Evolutionary conservation across 1,140 invertebrate species (phyloP).

Genomic region (Heliconius hewitsoni): DNA sequence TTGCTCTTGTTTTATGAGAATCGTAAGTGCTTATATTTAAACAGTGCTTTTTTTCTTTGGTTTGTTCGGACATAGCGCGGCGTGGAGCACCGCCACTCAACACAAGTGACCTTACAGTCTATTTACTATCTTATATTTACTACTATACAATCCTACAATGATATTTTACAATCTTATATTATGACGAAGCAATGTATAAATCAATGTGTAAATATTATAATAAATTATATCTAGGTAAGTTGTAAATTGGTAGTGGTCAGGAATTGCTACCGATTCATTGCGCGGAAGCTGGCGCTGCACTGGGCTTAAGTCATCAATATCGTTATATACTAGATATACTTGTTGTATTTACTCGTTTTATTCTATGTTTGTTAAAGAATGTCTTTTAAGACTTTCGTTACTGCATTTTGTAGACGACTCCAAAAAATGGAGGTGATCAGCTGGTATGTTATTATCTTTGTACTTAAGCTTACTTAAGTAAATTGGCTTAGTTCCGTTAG

Average conservation of each 20-base stretch:
- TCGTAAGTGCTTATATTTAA: background rate
- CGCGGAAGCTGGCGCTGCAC: constrained; percentile 49
- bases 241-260: constrained; percentile 29
- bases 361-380: background rate
- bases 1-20: constrained; percentile 11
- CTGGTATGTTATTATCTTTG: no score
- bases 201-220: constrained; percentile 19
- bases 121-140: no score
- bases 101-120: no score
- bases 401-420: no score
- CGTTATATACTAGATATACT: constrained; percentile 50
- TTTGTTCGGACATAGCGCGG: background rate
- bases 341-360: background rate
- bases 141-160: no score
- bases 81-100: no score
- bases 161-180: background rate
- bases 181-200: background rate
- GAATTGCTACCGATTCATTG: constrained; percentile 61
- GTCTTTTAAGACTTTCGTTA: background rate
- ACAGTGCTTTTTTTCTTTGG: background rate
- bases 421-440: no score
- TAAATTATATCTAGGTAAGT: background rate
- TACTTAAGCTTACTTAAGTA: no score
- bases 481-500: no score
- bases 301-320: constrained; percentile 63